These are phyloP conservation scores for Drosophila fulvimacula DNA, from an alignment of 2,888 invertebrate species.

Conservation along the genomic window DNA sequence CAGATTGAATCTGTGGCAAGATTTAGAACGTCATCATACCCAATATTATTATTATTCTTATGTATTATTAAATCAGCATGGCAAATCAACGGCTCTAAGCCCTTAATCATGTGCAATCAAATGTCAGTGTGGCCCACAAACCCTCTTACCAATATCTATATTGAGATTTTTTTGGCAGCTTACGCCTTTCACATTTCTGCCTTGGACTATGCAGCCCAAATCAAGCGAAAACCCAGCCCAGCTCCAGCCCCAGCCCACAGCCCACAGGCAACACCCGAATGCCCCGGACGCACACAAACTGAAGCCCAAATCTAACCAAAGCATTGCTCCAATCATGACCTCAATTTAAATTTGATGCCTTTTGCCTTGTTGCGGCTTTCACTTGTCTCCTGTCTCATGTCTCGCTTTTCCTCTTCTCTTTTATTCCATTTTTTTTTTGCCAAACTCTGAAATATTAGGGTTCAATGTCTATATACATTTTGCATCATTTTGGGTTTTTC, in stretches of 20 bases:
- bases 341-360: constrained; percentile 82
- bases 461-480: constrained; percentile 68
- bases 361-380: constrained; percentile 70
- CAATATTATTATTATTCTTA: constrained; percentile 7
- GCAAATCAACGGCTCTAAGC: constrained; percentile 66
- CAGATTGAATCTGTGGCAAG: constrained; percentile 81
- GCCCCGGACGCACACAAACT: constrained; percentile 7
- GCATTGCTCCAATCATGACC: constrained; percentile 79
- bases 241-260: background rate
- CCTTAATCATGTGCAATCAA: constrained; percentile 76
- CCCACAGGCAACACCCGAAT: background rate
- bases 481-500: constrained; percentile 33
- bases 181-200: constrained; percentile 44
- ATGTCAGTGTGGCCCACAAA: constrained; percentile 38
- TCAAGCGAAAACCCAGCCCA: background rate
- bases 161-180: constrained; percentile 26
- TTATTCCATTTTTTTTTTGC: constrained; percentile 13
- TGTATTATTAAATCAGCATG: constrained; percentile 58
- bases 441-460: constrained; percentile 73
- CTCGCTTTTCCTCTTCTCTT: constrained; percentile 8
- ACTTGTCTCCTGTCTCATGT: constrained; percentile 44
- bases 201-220: constrained; percentile 28
- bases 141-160: constrained; percentile 29
- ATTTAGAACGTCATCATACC: background rate
- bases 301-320: constrained; percentile 22